A percentile compares a stretch with the other conserved stretches of the same genome.
Evolutionary conservation across 2,888 invertebrate species (phyloP).

Genomic region (Automeris io): DNA sequence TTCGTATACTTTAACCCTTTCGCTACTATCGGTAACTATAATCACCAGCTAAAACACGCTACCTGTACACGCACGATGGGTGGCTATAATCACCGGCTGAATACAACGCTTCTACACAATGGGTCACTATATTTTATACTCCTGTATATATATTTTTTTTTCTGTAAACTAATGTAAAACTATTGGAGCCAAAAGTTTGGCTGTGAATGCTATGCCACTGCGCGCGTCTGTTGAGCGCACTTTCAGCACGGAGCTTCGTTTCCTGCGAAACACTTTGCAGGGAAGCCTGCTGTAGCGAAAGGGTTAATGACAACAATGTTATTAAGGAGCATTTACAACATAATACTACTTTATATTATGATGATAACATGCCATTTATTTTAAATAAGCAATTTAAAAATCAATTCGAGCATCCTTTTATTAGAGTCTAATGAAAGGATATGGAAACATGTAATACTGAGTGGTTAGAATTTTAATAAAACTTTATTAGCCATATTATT

Average conservation of each 20-base stretch:
- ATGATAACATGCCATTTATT: not conserved
- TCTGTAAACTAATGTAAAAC: no score
- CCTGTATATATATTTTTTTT: no score
- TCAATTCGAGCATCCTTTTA: constrained; percentile 6
- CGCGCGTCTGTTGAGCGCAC: no score
- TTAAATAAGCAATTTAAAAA: constrained; percentile 6
- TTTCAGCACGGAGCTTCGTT: not conserved
- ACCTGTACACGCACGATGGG: no score
- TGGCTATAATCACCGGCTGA: no score
- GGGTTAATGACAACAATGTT: not conserved
- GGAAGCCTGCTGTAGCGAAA: not conserved
- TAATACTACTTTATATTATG: not conserved
- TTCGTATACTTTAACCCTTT: no score
- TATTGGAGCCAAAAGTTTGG: no score
- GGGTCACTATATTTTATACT: no score
- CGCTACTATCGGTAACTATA: no score
- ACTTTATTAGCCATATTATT: not conserved
- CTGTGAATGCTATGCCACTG: no score
- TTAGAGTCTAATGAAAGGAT: not conserved
- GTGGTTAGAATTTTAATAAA: not conserved
- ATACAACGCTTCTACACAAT: no score
- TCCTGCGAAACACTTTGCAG: not conserved
- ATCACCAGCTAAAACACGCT: no score
- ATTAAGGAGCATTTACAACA: not conserved
- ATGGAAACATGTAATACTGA: not conserved